phyloP scores from a whole-genome alignment of 2,888 invertebrate genomes.

The Agriopis aurantiaria region DNA sequence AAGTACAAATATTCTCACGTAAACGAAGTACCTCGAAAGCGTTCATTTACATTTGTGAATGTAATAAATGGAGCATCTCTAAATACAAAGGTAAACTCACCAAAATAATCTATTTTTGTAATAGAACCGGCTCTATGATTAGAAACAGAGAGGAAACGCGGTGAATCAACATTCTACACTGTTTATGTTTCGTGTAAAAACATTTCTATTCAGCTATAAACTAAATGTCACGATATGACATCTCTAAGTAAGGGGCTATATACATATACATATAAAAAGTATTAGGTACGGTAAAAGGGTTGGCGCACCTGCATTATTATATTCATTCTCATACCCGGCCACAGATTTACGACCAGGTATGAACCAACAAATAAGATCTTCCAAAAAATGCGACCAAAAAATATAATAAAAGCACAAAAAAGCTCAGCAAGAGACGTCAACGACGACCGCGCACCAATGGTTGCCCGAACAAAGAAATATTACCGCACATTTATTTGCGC shows the following conservation, averaged over 20 bases:
- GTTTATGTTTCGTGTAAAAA: slow-evolving; percentile 42
- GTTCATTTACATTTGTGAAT: slow-evolving; percentile 85
- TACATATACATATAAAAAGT: slow-evolving; percentile 46
- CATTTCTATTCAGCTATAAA: slow-evolving; percentile 33
- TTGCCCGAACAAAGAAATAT: slow-evolving; percentile 82
- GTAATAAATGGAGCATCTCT: slow-evolving; percentile 84
- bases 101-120: slow-evolving; percentile 70
- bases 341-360: slow-evolving; percentile 83
- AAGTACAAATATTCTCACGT: slow-evolving; percentile 87
- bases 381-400: slow-evolving; percentile 81
- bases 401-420: slow-evolving; percentile 84
- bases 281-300: slow-evolving; percentile 64
- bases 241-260: slow-evolving; percentile 40
- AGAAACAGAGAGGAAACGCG: slow-evolving; percentile 57
- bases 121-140: slow-evolving; percentile 58
- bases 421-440: slow-evolving; percentile 79
- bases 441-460: slow-evolving; percentile 79
- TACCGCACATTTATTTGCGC: slow-evolving; percentile 74
- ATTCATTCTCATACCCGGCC: slow-evolving; percentile 70
- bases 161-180: slow-evolving; percentile 55
- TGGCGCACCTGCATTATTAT: slow-evolving; percentile 78
- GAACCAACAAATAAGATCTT: slow-evolving; percentile 83
- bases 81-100: slow-evolving; percentile 78
- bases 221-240: slow-evolving; percentile 39
- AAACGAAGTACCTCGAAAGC: slow-evolving; percentile 81